phyloP scores from a whole-genome alignment of 1,140 invertebrate species.

The Zaprionus vittiger region DNA sequence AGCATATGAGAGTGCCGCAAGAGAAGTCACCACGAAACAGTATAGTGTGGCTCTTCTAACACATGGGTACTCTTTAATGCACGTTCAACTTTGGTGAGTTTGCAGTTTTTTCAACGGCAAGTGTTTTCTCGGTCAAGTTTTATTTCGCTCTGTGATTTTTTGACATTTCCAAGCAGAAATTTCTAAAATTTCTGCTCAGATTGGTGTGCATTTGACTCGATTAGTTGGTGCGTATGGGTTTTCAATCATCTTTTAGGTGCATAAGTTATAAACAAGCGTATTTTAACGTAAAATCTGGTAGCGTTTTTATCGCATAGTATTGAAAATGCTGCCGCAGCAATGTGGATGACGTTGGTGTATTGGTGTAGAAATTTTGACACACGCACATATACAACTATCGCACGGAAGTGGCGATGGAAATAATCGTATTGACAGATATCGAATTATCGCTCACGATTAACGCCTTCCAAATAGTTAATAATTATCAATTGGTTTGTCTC shows the following conservation, averaged over 20 bases:
- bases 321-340: constrained; percentile 44
- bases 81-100: constrained; percentile 61
- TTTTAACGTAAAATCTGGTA: constrained; percentile 36
- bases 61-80: constrained; percentile 26
- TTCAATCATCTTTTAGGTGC: constrained; percentile 33
- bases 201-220: constrained; percentile 66
- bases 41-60: constrained; percentile 39
- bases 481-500: not conserved
- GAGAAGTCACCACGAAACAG: constrained; percentile 41
- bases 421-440: constrained; percentile 21
- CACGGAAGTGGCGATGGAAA: constrained; percentile 31
- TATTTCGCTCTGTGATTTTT: constrained; percentile 84
- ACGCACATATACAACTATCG: constrained; percentile 50
- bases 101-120: constrained; percentile 81
- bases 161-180: constrained; percentile 81
- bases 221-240: constrained; percentile 76
- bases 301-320: constrained; percentile 29
- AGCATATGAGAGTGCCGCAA: constrained; percentile 49
- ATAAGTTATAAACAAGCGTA: not conserved
- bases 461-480: not conserved
- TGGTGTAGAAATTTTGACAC: constrained; percentile 53
- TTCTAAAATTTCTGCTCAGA: constrained; percentile 78
- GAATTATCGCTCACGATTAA: constrained; percentile 2
- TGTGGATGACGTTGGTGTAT: constrained; percentile 57
- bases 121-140: constrained; percentile 79